These are phyloP conservation scores for Prietella phreatophila DNA, from an alignment of 2,113 vertebrate genomes.

Conservation along the genomic window DNA sequence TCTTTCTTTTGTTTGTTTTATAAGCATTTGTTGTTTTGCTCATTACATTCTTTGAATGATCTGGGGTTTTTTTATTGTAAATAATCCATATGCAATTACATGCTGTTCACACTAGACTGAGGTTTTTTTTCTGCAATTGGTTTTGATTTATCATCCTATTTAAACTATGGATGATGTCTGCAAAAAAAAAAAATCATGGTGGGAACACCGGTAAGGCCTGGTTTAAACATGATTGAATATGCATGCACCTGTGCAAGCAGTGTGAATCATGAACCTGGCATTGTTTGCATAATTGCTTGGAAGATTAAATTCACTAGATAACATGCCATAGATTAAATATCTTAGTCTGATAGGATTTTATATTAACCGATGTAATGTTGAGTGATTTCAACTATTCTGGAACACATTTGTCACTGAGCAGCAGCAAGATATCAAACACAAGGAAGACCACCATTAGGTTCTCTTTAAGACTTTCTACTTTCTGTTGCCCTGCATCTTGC, in stretches of 20 bases:
- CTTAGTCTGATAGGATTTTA: not conserved
- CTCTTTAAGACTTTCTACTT: not conserved
- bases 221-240: not conserved
- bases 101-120: constrained; percentile 51
- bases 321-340: not conserved
- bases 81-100: constrained; percentile 59
- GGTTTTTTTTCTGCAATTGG: constrained; percentile 25
- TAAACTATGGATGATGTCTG: constrained; percentile 15
- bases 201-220: not conserved
- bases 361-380: not conserved
- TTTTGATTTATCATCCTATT: constrained; percentile 36
- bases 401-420: not conserved
- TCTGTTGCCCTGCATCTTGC: too few species aligned
- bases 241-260: not conserved
- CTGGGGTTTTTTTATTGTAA: constrained; percentile 69
- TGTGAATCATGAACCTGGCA: not conserved
- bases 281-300: not conserved
- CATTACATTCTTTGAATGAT: constrained; percentile 54
- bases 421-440: not conserved
- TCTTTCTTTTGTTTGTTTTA: constrained; percentile 47
- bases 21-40: constrained; percentile 56
- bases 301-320: not conserved
- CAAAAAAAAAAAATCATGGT: not conserved
- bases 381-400: not conserved
- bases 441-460: not conserved